A percentile compares a stretch with the other conserved stretches of the same genome.
phyloP scores from a whole-genome alignment of 2,888 invertebrate genomes.

The Tenthredo distinguenda region DNA sequence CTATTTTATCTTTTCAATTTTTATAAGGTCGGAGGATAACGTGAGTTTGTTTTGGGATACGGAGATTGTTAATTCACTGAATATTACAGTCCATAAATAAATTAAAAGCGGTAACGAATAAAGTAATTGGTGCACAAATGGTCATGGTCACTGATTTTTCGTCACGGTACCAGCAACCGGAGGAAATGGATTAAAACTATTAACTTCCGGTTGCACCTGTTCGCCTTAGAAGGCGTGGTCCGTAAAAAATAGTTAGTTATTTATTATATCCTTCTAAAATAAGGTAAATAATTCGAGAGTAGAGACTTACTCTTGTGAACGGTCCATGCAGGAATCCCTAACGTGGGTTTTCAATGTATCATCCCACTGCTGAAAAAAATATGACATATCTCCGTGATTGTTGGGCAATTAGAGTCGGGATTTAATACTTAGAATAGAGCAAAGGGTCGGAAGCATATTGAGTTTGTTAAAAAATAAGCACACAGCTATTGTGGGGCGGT shows the following conservation, averaged over 20 bases:
- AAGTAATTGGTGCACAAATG: constrained; percentile 55
- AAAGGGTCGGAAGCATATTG: not conserved
- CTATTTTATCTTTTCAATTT: not conserved
- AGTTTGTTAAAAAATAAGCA: not conserved
- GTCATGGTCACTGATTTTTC: constrained; percentile 72
- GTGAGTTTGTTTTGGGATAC: not conserved
- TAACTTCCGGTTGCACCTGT: constrained; percentile 68
- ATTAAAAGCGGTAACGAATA: constrained; percentile 20
- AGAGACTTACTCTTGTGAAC: constrained; percentile 70
- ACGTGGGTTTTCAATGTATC: constrained; percentile 66
- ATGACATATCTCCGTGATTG: constrained; percentile 36
- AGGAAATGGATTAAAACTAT: constrained; percentile 69
- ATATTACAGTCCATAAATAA: constrained; percentile 4
- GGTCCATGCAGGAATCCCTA: constrained; percentile 70
- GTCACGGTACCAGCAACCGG: constrained; percentile 69
- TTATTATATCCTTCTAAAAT: not conserved
- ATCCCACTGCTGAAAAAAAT: constrained; percentile 64
- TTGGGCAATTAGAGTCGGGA: not conserved
- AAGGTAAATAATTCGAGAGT: not conserved
- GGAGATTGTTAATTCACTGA: not conserved
- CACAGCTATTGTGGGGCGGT: not conserved
- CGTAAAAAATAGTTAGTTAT: constrained; percentile 28
- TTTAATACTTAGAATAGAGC: not conserved
- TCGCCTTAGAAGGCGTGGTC: constrained; percentile 52
- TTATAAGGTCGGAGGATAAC: not conserved